A percentile compares a stretch with the other conserved stretches of the same genome.
phyloP scores from a whole-genome alignment of 2,888 invertebrate species.

The Dermolepida albohirtum region DNA sequence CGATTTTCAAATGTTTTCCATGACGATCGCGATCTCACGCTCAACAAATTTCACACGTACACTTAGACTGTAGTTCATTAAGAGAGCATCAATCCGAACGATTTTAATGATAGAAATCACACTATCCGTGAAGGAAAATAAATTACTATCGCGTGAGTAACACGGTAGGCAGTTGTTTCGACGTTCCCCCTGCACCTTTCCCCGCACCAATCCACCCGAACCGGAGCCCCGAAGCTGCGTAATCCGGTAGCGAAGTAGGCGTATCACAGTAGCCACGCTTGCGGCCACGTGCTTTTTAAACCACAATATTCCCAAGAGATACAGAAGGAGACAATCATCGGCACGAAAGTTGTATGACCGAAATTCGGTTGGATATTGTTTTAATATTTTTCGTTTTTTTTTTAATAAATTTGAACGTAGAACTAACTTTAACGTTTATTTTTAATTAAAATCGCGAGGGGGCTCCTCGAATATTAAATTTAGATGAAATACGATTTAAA shows the following conservation, averaged over 20 bases:
- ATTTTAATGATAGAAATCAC: slow-evolving; percentile 38
- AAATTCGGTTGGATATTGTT: no score
- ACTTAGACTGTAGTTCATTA: no score
- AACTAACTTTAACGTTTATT: no score
- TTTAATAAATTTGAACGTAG: no score
- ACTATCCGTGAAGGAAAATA: slow-evolving; percentile 36
- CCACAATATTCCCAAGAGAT: slow-evolving; percentile 47
- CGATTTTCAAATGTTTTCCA: no score
- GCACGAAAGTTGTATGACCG: slow-evolving; percentile 10
- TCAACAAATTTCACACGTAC: no score
- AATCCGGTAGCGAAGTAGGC: slow-evolving; percentile 53
- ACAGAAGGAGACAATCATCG: slow-evolving; percentile 32
- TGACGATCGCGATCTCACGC: no score
- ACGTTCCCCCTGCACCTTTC: slow-evolving; percentile 24
- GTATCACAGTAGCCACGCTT: slow-evolving; percentile 51
- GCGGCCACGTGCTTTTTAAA: slow-evolving; percentile 49
- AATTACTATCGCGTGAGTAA: slow-evolving; percentile 45
- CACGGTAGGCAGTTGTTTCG: slow-evolving; percentile 43
- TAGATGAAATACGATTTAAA: no score
- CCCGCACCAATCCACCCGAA: not conserved
- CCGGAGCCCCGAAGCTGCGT: slow-evolving; percentile 47
- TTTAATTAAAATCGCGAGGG: no score
- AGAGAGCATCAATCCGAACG: not conserved
- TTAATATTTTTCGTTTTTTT: no score
- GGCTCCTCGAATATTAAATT: no score